phyloP scores from a whole-genome alignment of 2,113 vertebrate species.

The Prochilodus magdalenae region DNA sequence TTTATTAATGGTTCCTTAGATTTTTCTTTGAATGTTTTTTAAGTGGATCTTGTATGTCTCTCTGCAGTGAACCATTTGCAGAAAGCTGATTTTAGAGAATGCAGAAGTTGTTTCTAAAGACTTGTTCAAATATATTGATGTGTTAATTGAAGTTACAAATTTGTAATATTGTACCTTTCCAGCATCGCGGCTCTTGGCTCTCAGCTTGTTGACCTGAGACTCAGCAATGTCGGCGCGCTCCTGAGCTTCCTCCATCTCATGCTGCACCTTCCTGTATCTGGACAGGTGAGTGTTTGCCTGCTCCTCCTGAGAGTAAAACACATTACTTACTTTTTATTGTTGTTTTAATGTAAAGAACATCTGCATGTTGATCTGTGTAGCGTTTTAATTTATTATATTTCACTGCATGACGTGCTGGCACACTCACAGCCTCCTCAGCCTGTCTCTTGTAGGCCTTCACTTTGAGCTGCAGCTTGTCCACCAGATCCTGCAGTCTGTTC shows the following conservation, averaged over 20 bases:
- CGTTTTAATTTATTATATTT: too few species aligned
- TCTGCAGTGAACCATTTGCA: too few species aligned
- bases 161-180: conserved; percentile 77
- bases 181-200: conserved; percentile 72
- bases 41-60: too few species aligned
- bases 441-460: conserved; percentile 80
- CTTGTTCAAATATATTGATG: too few species aligned
- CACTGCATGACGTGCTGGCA: neutral
- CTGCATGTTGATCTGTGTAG: neutral
- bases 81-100: too few species aligned
- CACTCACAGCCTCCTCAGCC: conserved; percentile 57
- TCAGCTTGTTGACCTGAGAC: conserved; percentile 83
- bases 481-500: conserved; percentile 77
- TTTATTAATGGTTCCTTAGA: too few species aligned
- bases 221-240: conserved; percentile 84
- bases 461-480: conserved; percentile 82
- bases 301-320: conserved; percentile 66
- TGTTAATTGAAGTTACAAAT: too few species aligned
- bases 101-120: too few species aligned
- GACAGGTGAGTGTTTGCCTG: conserved; percentile 69
- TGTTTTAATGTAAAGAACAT: neutral
- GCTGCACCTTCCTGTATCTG: conserved; percentile 80
- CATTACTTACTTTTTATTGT: neutral
- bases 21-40: too few species aligned
- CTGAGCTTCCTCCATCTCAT: conserved; percentile 83